Evolutionary conservation across 2,797 vertebrate genomes (phyloP).

Genomic region (Eptatretus atami): DNA sequence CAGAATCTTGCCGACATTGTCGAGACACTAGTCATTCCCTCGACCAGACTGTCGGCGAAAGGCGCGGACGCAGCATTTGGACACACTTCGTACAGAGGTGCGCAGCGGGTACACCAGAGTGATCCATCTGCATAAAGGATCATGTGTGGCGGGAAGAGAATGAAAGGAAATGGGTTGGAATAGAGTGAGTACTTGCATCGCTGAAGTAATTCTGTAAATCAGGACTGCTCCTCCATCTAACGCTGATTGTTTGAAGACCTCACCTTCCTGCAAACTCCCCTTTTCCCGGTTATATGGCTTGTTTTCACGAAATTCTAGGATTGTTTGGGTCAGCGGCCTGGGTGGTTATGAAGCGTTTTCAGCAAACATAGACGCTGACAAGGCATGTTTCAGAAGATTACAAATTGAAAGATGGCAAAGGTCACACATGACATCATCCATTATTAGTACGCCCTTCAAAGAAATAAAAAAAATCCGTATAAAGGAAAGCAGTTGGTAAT

Average conservation of each 20-base stretch:
- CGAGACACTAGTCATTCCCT: constrained; percentile 88
- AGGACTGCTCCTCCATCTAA: no score
- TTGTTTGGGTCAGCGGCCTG: constrained; percentile 33
- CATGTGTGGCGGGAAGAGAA: constrained; percentile 9
- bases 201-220: no score
- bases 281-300: constrained; percentile 93
- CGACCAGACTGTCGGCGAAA: constrained; percentile 85
- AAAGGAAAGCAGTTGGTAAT: no score
- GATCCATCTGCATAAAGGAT: constrained; percentile 42
- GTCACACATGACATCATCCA: no score
- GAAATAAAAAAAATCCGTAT: no score
- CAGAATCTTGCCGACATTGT: constrained; percentile 97
- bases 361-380: constrained; percentile 51
- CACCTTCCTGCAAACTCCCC: constrained; percentile 94
- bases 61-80: constrained; percentile 79
- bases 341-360: constrained; percentile 71
- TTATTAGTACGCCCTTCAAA: no score
- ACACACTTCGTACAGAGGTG: constrained; percentile 94
- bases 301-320: constrained; percentile 82
- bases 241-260: constrained; percentile 7
- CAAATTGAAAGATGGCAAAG: no score
- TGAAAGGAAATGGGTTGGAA: constrained; percentile 10
- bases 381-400: neutral
- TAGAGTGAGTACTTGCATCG: no score
- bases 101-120: constrained; percentile 90